These are phyloP conservation scores for Chymomyza procnemis DNA, from an alignment of 2,888 invertebrate genomes.

Conservation along the genomic window DNA sequence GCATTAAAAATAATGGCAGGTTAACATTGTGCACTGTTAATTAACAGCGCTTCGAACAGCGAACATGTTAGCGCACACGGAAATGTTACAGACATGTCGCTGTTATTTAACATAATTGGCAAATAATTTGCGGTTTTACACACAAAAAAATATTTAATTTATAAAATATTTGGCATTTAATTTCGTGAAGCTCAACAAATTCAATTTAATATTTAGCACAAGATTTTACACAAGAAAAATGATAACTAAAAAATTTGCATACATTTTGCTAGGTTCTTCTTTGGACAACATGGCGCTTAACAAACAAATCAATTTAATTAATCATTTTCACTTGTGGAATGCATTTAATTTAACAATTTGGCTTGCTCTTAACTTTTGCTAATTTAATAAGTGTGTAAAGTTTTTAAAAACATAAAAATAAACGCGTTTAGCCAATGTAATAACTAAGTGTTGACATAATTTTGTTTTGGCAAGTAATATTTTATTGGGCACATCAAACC, in stretches of 20 bases:
- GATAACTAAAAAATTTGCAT: conserved; percentile 16
- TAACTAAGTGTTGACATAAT: conserved; percentile 20
- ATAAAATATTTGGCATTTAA: conserved; percentile 67
- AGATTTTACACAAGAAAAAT: conserved; percentile 54
- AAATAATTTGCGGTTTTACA: conserved; percentile 11
- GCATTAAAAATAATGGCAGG: conserved; percentile 39
- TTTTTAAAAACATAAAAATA: conserved; percentile 22
- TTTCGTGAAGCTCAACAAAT: conserved; percentile 67
- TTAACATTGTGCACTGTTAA: conserved; percentile 33
- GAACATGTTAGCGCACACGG: conserved; percentile 11
- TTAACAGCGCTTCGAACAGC: conserved; percentile 27
- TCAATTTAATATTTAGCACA: conserved; percentile 34
- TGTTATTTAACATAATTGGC: conserved; percentile 32
- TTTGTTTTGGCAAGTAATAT: conserved; percentile 51
- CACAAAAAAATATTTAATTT: conserved; percentile 47
- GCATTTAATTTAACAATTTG: conserved; percentile 27
- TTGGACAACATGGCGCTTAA: conserved; percentile 53
- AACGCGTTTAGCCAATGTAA: neutral
- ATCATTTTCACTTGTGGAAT: conserved; percentile 23
- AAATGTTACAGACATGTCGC: conserved; percentile 17
- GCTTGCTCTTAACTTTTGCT: neutral
- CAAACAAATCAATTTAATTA: neutral
- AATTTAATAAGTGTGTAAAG: conserved; percentile 25
- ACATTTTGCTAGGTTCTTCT: conserved; percentile 47
- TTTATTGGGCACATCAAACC: conserved; percentile 1